phyloP scores from a whole-genome alignment of 2,797 vertebrate genomes.

The Spheniscus humboldti region DNA sequence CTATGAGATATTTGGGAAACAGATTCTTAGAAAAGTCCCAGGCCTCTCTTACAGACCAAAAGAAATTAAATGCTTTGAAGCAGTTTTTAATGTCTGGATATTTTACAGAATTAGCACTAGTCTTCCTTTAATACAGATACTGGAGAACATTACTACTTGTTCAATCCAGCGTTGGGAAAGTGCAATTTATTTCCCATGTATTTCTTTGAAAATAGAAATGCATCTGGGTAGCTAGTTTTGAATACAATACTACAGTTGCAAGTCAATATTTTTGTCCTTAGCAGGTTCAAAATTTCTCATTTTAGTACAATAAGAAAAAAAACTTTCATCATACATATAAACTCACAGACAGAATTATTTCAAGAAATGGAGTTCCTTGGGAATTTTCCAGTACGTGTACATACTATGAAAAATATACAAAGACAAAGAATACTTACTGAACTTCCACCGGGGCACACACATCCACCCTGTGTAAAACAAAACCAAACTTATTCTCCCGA shows the following conservation, averaged over 20 bases:
- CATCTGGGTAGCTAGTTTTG: neutral
- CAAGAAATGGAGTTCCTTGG: neutral
- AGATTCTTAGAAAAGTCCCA: neutral
- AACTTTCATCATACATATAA: neutral
- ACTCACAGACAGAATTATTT: neutral
- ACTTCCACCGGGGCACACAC: slow-evolving; percentile 49
- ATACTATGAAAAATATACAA: neutral
- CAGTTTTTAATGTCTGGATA: neutral
- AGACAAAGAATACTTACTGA: slow-evolving; percentile 36
- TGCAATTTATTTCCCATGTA: neutral
- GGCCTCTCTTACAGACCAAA: neutral
- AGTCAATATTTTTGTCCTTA: neutral
- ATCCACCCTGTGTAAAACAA: slow-evolving; percentile 56
- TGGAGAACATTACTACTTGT: neutral
- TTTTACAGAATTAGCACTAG: neutral
- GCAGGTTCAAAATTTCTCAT: neutral
- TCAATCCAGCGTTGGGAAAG: neutral
- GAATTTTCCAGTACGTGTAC: neutral
- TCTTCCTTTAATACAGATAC: neutral
- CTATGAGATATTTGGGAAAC: neutral
- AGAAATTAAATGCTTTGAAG: neutral
- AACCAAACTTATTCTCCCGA: slow-evolving; percentile 19
- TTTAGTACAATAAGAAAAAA: neutral
- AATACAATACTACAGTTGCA: neutral
- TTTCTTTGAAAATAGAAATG: neutral